Base-by-base conservation (phyloP, 2,888 invertebrate species). In the Linyphia triangularis region DNA sequence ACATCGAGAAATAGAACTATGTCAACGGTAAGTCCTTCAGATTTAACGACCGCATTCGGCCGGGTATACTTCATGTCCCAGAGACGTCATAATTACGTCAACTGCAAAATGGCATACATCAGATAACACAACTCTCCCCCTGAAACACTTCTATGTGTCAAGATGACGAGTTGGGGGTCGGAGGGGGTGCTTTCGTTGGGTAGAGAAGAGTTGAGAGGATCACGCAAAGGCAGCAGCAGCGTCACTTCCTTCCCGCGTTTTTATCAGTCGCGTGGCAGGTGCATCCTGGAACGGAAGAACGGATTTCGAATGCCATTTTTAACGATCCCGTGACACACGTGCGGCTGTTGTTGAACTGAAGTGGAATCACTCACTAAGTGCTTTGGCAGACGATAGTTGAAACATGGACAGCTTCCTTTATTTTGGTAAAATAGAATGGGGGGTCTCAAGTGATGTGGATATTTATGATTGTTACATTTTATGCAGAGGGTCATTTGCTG, bases 211-310 rank as follows among this genome's bases (percentile, higher is more conserved):
- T 33, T 4, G 9, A 51, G 51, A 26, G 51, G 51, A 26, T 72
- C 72, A 72, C 72, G 43, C 51, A 51, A n/a, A n/a, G n/a, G n/a
- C n/a, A n/a, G n/a, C n/a, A n/a, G n/a, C n/a, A 51, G 33, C 19
- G 43, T 67, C 43, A 67, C 82, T 82, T 82, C 82, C 82, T 82
- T 82, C 67, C 75, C 57, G 84, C 75, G 28, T 37, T 59, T 51
- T 84, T 88, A 88, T 88, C 86, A 81, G 86, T 81, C 86, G 86
- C 86, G 86, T 88, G 86, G 86, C 86, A 88, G 86, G 86, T 88
- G 86, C 86, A 81, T 88, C 86, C 86, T 63, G 69, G 69, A 72
- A 59, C n/a, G 59, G 40, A 33, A 57, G 13, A 16, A 28, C 33
- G 72, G 24, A 28, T 37, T 22, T 61, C 22, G 30, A 28, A 26